phyloP scores from a whole-genome alignment of 2,888 invertebrate genomes.

The Epicampocera succincta region DNA sequence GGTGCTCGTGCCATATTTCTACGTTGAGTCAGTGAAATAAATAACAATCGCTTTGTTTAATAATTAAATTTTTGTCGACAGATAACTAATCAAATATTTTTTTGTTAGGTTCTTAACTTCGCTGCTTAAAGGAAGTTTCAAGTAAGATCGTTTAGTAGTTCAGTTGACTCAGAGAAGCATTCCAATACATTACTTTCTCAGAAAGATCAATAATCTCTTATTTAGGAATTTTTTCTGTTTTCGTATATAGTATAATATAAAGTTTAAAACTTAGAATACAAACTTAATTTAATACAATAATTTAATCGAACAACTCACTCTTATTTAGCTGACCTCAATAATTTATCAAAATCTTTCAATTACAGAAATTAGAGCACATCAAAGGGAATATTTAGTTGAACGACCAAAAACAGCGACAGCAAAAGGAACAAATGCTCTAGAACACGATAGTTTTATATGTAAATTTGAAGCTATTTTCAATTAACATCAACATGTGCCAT shows the following conservation, averaged over 20 bases:
- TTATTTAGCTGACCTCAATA: slow-evolving; percentile 19
- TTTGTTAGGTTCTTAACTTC: too few relatives aligned
- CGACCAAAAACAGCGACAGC: slow-evolving; percentile 19
- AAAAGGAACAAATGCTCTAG: neutral
- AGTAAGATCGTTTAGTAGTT: too few relatives aligned
- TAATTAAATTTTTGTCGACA: neutral
- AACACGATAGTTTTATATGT: neutral
- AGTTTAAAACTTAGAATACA: too few relatives aligned
- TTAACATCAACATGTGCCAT: slow-evolving; percentile 80
- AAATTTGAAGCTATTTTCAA: slow-evolving; percentile 55
- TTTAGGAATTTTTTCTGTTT: too few relatives aligned
- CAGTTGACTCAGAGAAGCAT: too few relatives aligned
- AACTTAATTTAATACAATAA: too few relatives aligned
- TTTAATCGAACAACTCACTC: neutral
- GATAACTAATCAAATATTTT: neutral
- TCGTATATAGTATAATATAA: too few relatives aligned
- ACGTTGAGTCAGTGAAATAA: neutral
- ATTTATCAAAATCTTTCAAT: slow-evolving; percentile 63
- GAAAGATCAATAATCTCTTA: too few relatives aligned
- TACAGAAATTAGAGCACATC: slow-evolving; percentile 43
- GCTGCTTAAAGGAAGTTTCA: too few relatives aligned
- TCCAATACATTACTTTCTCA: too few relatives aligned
- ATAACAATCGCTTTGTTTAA: slow-evolving; percentile 7
- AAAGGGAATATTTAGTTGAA: slow-evolving; percentile 34
- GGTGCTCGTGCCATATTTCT: neutral